Conservation (phyloP, 2,113 vertebrate species). For the Nerophis ophidion region DNA sequence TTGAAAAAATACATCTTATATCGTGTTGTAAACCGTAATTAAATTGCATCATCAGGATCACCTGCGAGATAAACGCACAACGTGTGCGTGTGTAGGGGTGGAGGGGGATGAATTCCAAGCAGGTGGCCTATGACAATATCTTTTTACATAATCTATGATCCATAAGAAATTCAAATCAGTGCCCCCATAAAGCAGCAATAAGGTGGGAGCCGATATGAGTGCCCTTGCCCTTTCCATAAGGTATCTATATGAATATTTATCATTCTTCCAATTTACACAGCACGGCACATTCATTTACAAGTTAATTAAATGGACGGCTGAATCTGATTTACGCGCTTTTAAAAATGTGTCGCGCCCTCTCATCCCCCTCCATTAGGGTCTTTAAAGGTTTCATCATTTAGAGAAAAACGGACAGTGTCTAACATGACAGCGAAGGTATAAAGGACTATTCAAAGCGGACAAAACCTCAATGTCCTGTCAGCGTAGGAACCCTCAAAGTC, state of each 20-base stretch:
- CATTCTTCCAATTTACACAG: slow-evolving; percentile 49
- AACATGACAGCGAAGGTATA: background rate
- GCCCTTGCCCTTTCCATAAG: slow-evolving; percentile 45
- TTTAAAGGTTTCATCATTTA: slow-evolving; percentile 46
- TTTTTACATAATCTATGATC: slow-evolving; percentile 49
- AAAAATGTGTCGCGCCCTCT: slow-evolving; percentile 27
- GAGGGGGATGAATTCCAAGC: slow-evolving; percentile 17
- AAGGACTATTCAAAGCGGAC: background rate
- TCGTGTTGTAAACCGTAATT: background rate
- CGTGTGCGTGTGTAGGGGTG: slow-evolving; percentile 3
- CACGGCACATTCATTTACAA: slow-evolving; percentile 63
- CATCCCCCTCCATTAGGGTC: slow-evolving; percentile 26
- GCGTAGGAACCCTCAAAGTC: background rate
- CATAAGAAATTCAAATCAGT: slow-evolving; percentile 60
- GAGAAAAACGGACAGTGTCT: background rate
- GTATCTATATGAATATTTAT: slow-evolving; percentile 61
- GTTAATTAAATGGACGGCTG: slow-evolving; percentile 57
- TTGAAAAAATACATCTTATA: background rate
- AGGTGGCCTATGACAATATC: slow-evolving; percentile 25
- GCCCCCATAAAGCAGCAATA: slow-evolving; percentile 57
- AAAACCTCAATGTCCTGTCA: background rate
- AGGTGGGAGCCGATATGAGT: slow-evolving; percentile 18
- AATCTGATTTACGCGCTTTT: slow-evolving; percentile 57
- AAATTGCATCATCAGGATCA: background rate
- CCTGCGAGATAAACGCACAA: slow-evolving; percentile 20